These are phyloP conservation scores for Nymphalis urticae DNA, from an alignment of 2,888 invertebrate genomes.

Conservation along the genomic window DNA sequence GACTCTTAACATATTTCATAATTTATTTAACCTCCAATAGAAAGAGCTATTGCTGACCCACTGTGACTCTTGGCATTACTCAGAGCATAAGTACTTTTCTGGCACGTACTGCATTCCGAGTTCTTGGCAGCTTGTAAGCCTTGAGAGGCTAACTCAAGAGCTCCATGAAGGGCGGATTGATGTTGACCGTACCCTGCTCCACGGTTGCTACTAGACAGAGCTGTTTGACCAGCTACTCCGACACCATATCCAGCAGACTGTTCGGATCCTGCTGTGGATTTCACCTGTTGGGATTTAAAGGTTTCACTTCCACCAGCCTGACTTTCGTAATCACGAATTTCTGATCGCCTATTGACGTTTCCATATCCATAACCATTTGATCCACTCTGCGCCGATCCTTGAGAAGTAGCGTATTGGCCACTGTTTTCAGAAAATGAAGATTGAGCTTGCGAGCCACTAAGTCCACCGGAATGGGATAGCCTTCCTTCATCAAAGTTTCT, in stretches of 20 bases:
- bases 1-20: conserved; percentile 1
- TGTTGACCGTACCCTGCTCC: conserved; percentile 32
- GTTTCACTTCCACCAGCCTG: neutral
- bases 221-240: neutral
- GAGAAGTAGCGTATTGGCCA: neutral
- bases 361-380: conserved; percentile 30
- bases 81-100: conserved; percentile 64
- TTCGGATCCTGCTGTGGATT: neutral
- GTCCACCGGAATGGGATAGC: conserved; percentile 11
- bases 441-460: conserved; percentile 8
- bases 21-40: conserved; percentile 60
- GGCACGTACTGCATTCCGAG: conserved; percentile 61
- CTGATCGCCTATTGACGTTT: conserved; percentile 14
- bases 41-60: conserved; percentile 69
- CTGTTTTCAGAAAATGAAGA: conserved; percentile 17
- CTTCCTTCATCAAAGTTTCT: conserved; percentile 24
- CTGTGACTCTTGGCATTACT: conserved; percentile 71
- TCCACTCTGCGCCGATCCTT: neutral
- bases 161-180: conserved; percentile 55
- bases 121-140: conserved; percentile 53
- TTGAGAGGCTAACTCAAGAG: conserved; percentile 60
- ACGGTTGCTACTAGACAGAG: conserved; percentile 4
- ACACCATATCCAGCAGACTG: neutral
- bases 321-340: neutral
- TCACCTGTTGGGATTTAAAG: neutral